phyloP scores from a whole-genome alignment of 1,140 invertebrate genomes.

The Caenorhabditis briggsae region DNA sequence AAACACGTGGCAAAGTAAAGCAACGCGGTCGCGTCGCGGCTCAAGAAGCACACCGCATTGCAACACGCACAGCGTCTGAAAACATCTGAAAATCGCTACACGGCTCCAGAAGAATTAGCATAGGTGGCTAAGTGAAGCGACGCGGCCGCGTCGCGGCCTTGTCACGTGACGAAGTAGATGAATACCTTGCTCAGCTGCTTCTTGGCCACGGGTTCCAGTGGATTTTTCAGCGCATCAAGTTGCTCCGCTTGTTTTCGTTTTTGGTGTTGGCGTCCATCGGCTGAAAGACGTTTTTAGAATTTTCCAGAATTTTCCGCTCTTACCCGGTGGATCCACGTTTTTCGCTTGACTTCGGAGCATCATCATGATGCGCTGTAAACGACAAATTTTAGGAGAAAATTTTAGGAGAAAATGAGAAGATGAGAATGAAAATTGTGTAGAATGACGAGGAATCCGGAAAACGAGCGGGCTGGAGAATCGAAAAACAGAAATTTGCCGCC shows the following conservation, averaged over 20 bases:
- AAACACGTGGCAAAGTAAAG: too few relatives aligned
- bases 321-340: neutral
- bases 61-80: too few relatives aligned
- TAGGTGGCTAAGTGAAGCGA: too few relatives aligned
- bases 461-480: neutral
- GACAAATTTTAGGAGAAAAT: neutral
- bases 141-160: too few relatives aligned
- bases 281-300: neutral
- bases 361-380: slow-evolving; percentile 30
- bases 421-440: neutral
- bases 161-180: neutral
- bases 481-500: slow-evolving; percentile 11
- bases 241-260: slow-evolving; percentile 46
- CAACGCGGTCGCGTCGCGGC: too few relatives aligned
- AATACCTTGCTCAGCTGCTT: slow-evolving; percentile 6
- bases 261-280: neutral
- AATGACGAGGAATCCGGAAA: too few relatives aligned
- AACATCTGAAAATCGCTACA: too few relatives aligned
- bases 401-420: neutral
- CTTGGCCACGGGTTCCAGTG: slow-evolving; percentile 1
- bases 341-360: slow-evolving; percentile 38
- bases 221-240: slow-evolving; percentile 5
- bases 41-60: too few relatives aligned
- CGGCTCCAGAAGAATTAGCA: neutral
- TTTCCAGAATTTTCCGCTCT: neutral